A percentile compares a stretch with the other conserved stretches of the same genome.
Conservation (phyloP, 2,888 invertebrate species). For the Caenorhabditis wallacei region DNA sequence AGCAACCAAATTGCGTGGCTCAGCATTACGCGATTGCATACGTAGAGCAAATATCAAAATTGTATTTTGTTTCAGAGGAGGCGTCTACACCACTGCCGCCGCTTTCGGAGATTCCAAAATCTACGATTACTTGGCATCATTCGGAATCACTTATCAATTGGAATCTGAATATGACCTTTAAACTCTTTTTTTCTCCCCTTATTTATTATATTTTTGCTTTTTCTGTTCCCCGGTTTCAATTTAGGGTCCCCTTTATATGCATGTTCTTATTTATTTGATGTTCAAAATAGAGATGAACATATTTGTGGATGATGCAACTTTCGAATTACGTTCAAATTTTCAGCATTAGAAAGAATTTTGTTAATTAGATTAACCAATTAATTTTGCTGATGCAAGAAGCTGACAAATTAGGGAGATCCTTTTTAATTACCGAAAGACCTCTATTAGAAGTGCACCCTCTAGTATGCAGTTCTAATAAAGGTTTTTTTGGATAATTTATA, state of each 20-base stretch:
- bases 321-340: too few relatives aligned
- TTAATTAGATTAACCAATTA: slow-evolving; percentile 34
- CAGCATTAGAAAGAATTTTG: too few relatives aligned
- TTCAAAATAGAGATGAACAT: too few relatives aligned
- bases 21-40: too few relatives aligned
- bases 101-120: slow-evolving; percentile 91
- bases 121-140: slow-evolving; percentile 88
- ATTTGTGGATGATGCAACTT: too few relatives aligned
- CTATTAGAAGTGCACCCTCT: too few relatives aligned
- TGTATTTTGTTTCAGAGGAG: slow-evolving; percentile 87
- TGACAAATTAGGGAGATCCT: slow-evolving; percentile 10
- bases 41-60: too few relatives aligned
- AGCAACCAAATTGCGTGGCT: too few relatives aligned
- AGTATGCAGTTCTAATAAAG: too few relatives aligned
- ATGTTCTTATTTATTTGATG: too few relatives aligned
- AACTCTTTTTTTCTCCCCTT: background rate
- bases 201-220: background rate
- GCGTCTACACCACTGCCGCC: slow-evolving; percentile 90
- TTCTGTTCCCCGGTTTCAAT: background rate
- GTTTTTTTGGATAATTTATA: too few relatives aligned
- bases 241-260: too few relatives aligned
- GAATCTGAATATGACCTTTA: slow-evolving; percentile 54
- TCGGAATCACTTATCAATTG: slow-evolving; percentile 85
- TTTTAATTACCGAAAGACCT: background rate
- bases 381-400: slow-evolving; percentile 30